A percentile compares a stretch with the other conserved stretches of the same genome.
Conservation (phyloP, 1,140 invertebrate species). For the Heliconius congener region DNA sequence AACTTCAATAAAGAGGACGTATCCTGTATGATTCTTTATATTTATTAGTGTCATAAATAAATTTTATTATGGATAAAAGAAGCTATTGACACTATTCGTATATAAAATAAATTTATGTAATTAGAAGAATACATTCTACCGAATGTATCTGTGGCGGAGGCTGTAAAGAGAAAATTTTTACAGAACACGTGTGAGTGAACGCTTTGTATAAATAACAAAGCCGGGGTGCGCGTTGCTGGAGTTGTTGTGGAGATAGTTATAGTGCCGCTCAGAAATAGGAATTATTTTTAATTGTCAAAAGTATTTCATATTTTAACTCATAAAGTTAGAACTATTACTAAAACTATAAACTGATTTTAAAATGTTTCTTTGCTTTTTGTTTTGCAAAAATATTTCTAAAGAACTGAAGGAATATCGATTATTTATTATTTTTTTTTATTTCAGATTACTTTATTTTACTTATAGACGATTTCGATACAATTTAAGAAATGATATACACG, state of each 20-base stretch:
- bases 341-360: neutral
- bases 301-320: neutral
- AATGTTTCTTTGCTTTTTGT: neutral
- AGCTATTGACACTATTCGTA: neutral
- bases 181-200: conserved; percentile 53
- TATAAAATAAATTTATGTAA: neutral
- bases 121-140: neutral
- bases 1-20: no score
- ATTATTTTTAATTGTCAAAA: conserved; percentile 71
- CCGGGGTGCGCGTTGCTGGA: conserved; percentile 53
- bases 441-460: no score
- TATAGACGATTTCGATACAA: no score
- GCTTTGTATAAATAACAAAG: conserved; percentile 69
- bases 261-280: conserved; percentile 62
- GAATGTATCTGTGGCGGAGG: no score
- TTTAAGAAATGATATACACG: no score
- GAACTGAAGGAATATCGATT: no score
- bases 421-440: no score
- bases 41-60: no score
- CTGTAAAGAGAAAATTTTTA: no score
- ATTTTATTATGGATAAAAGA: no score
- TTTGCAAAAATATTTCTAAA: no score
- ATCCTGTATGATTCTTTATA: no score
- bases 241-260: conserved; percentile 71
- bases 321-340: neutral